Evolutionary conservation across 1,140 invertebrate genomes (phyloP).

Genomic region (Lucilia sericata): DNA sequence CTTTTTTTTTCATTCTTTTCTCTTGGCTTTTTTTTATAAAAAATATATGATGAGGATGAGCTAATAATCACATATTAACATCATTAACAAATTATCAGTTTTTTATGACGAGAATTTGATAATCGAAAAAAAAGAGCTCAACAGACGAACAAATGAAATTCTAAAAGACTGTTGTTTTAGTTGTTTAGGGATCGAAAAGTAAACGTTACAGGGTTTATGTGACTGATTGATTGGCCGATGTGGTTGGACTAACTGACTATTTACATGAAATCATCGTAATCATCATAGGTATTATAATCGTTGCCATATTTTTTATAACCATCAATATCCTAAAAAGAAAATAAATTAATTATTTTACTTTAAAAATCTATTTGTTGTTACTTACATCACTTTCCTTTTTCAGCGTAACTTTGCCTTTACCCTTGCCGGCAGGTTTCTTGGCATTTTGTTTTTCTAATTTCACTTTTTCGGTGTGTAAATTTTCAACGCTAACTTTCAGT

Average conservation of each 20-base stretch:
- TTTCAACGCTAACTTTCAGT: conserved; percentile 83
- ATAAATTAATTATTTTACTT: conserved; percentile 45
- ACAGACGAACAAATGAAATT: conserved; percentile 1
- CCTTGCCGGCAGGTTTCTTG: conserved; percentile 80
- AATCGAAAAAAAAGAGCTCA: background rate
- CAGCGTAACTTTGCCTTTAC: conserved; percentile 82
- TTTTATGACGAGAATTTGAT: background rate
- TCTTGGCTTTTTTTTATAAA: background rate
- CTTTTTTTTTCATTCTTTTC: background rate
- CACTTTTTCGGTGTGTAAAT: conserved; percentile 83
- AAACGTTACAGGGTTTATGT: background rate
- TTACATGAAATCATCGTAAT: conserved; percentile 79
- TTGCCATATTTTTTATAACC: conserved; percentile 67
- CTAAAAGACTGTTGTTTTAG: background rate
- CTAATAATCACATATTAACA: background rate
- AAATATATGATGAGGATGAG: conserved; percentile 10
- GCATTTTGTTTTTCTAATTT: conserved; percentile 82
- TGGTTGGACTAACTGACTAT: conserved; percentile 31
- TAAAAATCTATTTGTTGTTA: conserved; percentile 46
- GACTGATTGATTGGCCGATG: background rate
- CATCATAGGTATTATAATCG: conserved; percentile 71
- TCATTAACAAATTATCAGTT: background rate
- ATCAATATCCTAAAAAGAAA: conserved; percentile 68
- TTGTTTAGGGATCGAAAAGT: background rate
- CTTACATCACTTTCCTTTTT: conserved; percentile 81